These are phyloP conservation scores for Cydia fagiglandana DNA, from an alignment of 1,140 invertebrate genomes.

Conservation along the genomic window DNA sequence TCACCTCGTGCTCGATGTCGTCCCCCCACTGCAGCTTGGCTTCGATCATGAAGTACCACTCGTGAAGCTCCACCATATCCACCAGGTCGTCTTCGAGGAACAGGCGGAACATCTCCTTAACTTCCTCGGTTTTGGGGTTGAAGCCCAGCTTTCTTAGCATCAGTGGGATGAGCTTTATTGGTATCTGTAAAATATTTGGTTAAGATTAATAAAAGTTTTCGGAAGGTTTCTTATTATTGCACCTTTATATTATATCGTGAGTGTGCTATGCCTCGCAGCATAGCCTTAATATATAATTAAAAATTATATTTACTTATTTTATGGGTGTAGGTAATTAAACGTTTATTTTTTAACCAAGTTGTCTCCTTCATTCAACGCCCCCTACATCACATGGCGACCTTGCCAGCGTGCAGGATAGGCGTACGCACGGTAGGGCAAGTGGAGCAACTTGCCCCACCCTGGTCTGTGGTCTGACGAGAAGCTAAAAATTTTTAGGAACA, in stretches of 20 bases:
- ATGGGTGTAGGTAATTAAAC: too few relatives aligned
- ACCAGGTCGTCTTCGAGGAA: constrained; percentile 71
- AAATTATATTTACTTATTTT: too few relatives aligned
- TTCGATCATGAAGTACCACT: constrained; percentile 70
- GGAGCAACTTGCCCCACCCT: too few relatives aligned
- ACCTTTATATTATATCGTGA: too few relatives aligned
- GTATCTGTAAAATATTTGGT: constrained; percentile 48
- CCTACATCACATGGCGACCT: background rate
- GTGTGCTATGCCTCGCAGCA: too few relatives aligned
- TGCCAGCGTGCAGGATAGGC: too few relatives aligned
- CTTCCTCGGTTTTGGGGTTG: constrained; percentile 64
- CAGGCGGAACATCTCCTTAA: constrained; percentile 55
- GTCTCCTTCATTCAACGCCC: background rate
- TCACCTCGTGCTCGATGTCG: constrained; percentile 63
- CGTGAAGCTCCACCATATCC: constrained; percentile 66
- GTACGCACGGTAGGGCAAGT: too few relatives aligned
- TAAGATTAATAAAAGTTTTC: background rate
- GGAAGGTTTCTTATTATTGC: too few relatives aligned
- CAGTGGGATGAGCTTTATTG: constrained; percentile 55
- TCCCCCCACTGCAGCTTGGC: constrained; percentile 69
- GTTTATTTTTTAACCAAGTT: too few relatives aligned
- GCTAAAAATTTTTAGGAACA: too few relatives aligned
- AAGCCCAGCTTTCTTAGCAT: constrained; percentile 71
- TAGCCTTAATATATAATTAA: too few relatives aligned
- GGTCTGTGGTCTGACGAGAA: too few relatives aligned